phyloP scores from a whole-genome alignment of 2,113 vertebrate genomes.

The Sula dactylatra region DNA sequence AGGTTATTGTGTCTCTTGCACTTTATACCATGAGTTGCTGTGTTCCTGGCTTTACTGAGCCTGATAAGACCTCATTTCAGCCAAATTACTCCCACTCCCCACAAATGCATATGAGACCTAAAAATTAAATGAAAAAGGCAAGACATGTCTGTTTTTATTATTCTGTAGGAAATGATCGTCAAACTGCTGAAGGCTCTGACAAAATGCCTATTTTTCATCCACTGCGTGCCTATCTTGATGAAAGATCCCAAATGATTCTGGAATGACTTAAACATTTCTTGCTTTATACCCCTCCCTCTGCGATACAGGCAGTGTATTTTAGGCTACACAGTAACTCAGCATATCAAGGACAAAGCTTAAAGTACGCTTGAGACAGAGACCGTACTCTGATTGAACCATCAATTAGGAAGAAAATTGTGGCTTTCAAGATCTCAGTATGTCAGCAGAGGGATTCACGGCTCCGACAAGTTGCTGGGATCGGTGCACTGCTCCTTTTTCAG shows the following conservation, averaged over 20 bases:
- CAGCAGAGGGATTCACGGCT: conserved; percentile 26
- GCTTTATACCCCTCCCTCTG: neutral
- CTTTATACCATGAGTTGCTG: conserved; percentile 14
- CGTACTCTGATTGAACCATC: conserved; percentile 65
- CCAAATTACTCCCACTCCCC: conserved; percentile 43
- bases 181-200: conserved; percentile 31
- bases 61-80: conserved; percentile 3
- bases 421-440: conserved; percentile 56
- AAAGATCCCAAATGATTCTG: conserved; percentile 5
- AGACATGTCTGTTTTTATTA: conserved; percentile 28
- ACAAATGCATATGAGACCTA: conserved; percentile 13
- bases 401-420: conserved; percentile 72
- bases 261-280: neutral
- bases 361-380: conserved; percentile 66
- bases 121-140: conserved; percentile 57
- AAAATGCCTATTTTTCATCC: conserved; percentile 56
- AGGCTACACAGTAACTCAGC: conserved; percentile 33
- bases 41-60: conserved; percentile 1
- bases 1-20: neutral
- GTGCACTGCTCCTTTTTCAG: conserved; percentile 45
- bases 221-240: neutral
- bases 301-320: conserved; percentile 19
- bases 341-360: conserved; percentile 65
- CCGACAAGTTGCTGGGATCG: conserved; percentile 34
- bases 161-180: neutral